Conservation (phyloP, 2,888 invertebrate genomes). For the Synanthedon myopaeformis region DNA sequence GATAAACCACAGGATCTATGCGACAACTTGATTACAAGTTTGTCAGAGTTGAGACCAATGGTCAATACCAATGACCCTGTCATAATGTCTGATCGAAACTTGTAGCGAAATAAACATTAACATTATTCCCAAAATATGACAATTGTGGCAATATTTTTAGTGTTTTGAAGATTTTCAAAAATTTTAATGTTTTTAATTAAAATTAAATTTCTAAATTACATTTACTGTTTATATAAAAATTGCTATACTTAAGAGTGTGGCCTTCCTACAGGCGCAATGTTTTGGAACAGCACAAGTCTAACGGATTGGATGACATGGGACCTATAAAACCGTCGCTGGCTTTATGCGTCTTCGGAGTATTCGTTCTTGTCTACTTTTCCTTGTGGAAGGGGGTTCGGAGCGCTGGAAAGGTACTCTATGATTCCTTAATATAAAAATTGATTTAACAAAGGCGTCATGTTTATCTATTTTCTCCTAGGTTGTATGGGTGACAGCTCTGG, state of each 20-base stretch:
- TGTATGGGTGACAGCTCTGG: constrained; percentile 95
- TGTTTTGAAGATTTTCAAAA: no score
- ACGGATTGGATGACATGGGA: constrained; percentile 89
- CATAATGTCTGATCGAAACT: no score
- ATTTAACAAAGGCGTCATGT: constrained; percentile 1
- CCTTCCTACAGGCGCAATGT: constrained; percentile 79
- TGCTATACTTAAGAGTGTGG: background rate
- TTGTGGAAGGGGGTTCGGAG: constrained; percentile 95
- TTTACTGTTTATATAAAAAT: background rate
- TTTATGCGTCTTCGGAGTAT: constrained; percentile 90
- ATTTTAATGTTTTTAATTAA: background rate
- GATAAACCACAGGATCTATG: no score
- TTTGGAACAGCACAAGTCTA: constrained; percentile 83
- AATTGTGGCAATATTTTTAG: no score
- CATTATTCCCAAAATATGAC: no score
- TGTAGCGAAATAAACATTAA: no score
- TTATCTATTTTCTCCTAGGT: constrained; percentile 64
- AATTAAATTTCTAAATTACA: background rate
- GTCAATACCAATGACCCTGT: no score
- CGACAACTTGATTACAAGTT: no score
- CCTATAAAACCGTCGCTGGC: constrained; percentile 90
- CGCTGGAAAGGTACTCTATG: constrained; percentile 85
- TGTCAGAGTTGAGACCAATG: no score
- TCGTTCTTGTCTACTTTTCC: constrained; percentile 94
- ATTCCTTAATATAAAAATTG: background rate